A percentile compares a stretch with the other conserved stretches of the same genome.
phyloP scores from a whole-genome alignment of 2,888 invertebrate species.

The Hypomecis punctinalis region DNA sequence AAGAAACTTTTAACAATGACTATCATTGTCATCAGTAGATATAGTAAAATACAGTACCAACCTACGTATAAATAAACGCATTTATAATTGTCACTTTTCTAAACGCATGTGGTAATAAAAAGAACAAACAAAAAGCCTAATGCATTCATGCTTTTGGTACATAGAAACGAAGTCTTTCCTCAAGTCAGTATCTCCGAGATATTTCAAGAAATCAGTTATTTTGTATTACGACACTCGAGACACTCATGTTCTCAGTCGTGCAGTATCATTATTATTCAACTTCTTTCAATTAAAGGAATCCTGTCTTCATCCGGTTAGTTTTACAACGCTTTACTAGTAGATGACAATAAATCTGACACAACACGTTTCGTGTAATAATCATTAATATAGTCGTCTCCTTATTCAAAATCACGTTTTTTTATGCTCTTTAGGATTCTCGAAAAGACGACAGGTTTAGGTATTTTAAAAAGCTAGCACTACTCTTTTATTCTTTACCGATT shows the following conservation, averaged over 20 bases:
- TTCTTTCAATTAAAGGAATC: constrained; percentile 34
- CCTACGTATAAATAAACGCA: too few species aligned
- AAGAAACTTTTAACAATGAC: too few species aligned
- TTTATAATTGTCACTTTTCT: too few species aligned
- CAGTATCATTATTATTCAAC: constrained; percentile 31
- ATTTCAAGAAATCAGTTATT: constrained; percentile 20
- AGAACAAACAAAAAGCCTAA: too few species aligned
- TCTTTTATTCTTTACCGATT: not conserved
- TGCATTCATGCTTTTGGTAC: too few species aligned
- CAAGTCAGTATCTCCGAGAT: constrained; percentile 1
- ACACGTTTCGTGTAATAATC: constrained; percentile 25
- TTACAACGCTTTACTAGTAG: constrained; percentile 16
- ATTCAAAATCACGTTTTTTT: constrained; percentile 5
- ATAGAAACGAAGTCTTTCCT: not conserved
- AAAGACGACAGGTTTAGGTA: not conserved
- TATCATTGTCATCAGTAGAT: too few species aligned
- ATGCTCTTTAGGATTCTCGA: not conserved
- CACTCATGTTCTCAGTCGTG: constrained; percentile 23
- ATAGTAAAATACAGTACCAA: too few species aligned
- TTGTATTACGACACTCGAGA: constrained; percentile 17
- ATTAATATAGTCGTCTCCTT: constrained; percentile 2
- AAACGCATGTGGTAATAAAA: too few species aligned
- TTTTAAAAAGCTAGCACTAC: not conserved
- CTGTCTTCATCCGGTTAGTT: constrained; percentile 37
- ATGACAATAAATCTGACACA: constrained; percentile 23